Percentiles rank a stretch among this genome's conserved stretches.
These are phyloP conservation scores for Pelodiscus sinensis DNA, from an alignment of 2,113 vertebrate genomes.

Conservation along the genomic window DNA sequence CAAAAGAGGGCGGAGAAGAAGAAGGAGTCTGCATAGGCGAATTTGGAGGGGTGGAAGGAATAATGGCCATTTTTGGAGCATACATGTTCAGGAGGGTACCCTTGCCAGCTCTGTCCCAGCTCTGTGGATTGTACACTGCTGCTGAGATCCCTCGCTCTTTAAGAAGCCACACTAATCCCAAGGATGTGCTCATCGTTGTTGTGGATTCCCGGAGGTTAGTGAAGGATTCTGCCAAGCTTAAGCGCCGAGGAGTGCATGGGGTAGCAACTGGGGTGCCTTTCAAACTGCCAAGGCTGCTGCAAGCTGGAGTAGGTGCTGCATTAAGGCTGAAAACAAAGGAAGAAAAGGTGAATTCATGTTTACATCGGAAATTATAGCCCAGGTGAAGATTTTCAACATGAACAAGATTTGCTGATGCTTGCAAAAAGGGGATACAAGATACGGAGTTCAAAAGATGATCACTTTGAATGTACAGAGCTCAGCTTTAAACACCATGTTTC, in stretches of 20 bases:
- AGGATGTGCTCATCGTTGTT: constrained; percentile 94
- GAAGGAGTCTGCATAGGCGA: constrained; percentile 87
- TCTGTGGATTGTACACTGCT: constrained; percentile 90
- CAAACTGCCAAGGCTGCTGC: constrained; percentile 84
- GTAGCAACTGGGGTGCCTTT: constrained; percentile 89
- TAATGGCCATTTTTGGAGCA: constrained; percentile 78
- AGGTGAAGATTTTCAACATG: background rate
- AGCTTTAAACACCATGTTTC: background rate
- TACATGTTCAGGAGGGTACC: constrained; percentile 71
- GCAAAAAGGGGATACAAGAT: background rate
- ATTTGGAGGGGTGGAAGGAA: constrained; percentile 91
- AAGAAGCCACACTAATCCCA: constrained; percentile 93
- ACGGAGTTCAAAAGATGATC: background rate
- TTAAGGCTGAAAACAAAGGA: constrained; percentile 79
- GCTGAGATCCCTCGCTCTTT: constrained; percentile 94
- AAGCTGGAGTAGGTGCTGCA: constrained; percentile 78
- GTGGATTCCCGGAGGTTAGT: constrained; percentile 95
- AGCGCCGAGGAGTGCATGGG: constrained; percentile 92
- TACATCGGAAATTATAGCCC: background rate
- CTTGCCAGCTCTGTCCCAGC: constrained; percentile 87
- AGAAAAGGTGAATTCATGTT: constrained; percentile 25
- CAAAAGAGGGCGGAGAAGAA: constrained; percentile 83
- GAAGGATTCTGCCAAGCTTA: constrained; percentile 93
- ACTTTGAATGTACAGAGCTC: background rate
- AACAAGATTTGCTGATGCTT: background rate